A percentile compares a stretch with the other conserved stretches of the same genome.
Conservation (phyloP, 2,113 vertebrate species). For the Amia ocellicauda region DNA sequence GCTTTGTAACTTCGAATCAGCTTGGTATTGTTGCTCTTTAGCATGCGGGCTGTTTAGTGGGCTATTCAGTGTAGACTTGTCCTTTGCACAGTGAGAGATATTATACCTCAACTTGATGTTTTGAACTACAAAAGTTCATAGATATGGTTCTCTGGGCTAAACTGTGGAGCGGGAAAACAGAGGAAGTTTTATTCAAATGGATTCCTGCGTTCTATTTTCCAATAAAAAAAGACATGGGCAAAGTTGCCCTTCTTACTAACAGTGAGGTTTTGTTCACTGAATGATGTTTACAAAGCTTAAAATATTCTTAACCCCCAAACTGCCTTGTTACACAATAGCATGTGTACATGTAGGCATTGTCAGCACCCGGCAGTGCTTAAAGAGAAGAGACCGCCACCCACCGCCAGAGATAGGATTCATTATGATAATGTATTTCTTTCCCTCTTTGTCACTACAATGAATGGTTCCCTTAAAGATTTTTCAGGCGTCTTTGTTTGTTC, state of each 20-base stretch:
- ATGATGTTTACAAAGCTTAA: constrained; percentile 52
- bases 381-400: constrained; percentile 78
- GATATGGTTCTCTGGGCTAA: not conserved
- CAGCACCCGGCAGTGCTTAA: constrained; percentile 42
- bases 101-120: too few species aligned
- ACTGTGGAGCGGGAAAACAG: not conserved
- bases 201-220: constrained; percentile 20
- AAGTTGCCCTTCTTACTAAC: constrained; percentile 27
- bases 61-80: too few species aligned
- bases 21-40: too few species aligned
- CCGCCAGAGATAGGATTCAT: constrained; percentile 87
- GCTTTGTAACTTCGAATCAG: too few species aligned
- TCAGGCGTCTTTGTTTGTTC: constrained; percentile 82
- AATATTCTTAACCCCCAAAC: constrained; percentile 48
- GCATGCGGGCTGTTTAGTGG: too few species aligned
- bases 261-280: constrained; percentile 38
- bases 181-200: constrained; percentile 24
- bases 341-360: constrained; percentile 60
- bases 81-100: too few species aligned
- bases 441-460: constrained; percentile 88
- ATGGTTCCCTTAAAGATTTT: constrained; percentile 86
- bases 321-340: constrained; percentile 49
- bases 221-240: constrained; percentile 28
- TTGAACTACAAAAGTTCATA: not conserved
- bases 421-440: constrained; percentile 95